Evolutionary conservation across 2,888 invertebrate species (phyloP).

Genomic region (Diploptera punctata): DNA sequence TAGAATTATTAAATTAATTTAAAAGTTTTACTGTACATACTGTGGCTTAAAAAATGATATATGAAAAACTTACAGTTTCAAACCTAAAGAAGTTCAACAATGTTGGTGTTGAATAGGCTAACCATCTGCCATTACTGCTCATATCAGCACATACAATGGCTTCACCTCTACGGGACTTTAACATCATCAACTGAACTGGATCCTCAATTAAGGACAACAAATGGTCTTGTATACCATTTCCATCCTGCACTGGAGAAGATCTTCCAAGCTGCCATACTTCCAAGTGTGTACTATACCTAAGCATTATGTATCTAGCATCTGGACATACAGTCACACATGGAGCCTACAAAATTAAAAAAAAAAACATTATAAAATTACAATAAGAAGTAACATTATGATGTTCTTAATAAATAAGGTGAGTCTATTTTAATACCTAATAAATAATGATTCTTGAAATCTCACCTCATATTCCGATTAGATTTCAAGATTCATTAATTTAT

Average conservation of each 20-base stretch:
- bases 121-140: constrained; percentile 72
- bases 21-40: too few relatives aligned
- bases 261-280: constrained; percentile 62
- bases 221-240: constrained; percentile 36
- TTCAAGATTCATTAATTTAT: too few relatives aligned
- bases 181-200: constrained; percentile 71
- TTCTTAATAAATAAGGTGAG: too few relatives aligned
- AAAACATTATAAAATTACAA: too few relatives aligned
- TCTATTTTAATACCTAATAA: too few relatives aligned
- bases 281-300: constrained; percentile 52
- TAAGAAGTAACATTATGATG: too few relatives aligned
- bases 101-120: constrained; percentile 76
- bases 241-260: constrained; percentile 49
- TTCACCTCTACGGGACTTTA: constrained; percentile 70
- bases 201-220: constrained; percentile 53
- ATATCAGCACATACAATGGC: constrained; percentile 73
- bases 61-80: constrained; percentile 57
- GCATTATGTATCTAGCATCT: constrained; percentile 58
- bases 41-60: too few relatives aligned
- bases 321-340: constrained; percentile 1
- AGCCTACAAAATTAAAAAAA: too few relatives aligned
- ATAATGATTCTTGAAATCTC: too few relatives aligned
- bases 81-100: constrained; percentile 72
- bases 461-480: too few relatives aligned
- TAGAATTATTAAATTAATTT: too few relatives aligned